phyloP scores from a whole-genome alignment of 2,113 vertebrate genomes.

The Macquaria ambigua region DNA sequence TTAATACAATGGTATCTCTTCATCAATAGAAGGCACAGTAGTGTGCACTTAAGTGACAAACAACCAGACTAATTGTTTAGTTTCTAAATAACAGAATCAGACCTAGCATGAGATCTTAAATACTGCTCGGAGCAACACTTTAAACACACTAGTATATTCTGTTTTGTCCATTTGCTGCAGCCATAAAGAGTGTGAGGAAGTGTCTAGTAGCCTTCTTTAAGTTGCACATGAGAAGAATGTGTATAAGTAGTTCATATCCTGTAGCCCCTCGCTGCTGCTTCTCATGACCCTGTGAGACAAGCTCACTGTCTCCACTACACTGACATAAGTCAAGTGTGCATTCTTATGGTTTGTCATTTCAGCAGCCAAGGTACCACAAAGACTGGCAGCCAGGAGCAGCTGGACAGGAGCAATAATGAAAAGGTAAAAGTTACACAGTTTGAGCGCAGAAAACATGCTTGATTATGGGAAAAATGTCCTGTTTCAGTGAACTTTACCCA shows the following conservation, averaged over 20 bases:
- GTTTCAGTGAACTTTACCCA: not conserved
- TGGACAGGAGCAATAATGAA: slow-evolving; percentile 85
- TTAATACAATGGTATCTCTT: slow-evolving; percentile 13
- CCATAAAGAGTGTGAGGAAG: slow-evolving; percentile 58
- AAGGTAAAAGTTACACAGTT: slow-evolving; percentile 74
- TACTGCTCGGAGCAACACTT: not conserved
- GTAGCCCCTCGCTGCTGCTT: not conserved
- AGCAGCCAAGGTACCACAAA: slow-evolving; percentile 83
- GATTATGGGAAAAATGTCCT: not conserved
- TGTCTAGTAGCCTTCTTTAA: slow-evolving; percentile 69
- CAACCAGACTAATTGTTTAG: not conserved
- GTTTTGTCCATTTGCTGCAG: slow-evolving; percentile 9
- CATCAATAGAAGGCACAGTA: not conserved
- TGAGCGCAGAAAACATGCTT: not conserved
- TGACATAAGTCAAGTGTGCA: not conserved
- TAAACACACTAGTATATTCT: no score
- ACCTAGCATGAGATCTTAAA: not conserved
- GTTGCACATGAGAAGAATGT: slow-evolving; percentile 73
- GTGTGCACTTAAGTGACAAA: not conserved
- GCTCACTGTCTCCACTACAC: not conserved
- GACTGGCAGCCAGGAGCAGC: slow-evolving; percentile 86
- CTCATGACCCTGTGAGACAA: not conserved
- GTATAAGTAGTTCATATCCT: slow-evolving; percentile 12
- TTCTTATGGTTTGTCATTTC: slow-evolving; percentile 66
- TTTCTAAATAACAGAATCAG: not conserved